These are phyloP conservation scores for Mus spicilegus DNA, from an alignment of 2,113 vertebrate genomes.

Conservation along the genomic window DNA sequence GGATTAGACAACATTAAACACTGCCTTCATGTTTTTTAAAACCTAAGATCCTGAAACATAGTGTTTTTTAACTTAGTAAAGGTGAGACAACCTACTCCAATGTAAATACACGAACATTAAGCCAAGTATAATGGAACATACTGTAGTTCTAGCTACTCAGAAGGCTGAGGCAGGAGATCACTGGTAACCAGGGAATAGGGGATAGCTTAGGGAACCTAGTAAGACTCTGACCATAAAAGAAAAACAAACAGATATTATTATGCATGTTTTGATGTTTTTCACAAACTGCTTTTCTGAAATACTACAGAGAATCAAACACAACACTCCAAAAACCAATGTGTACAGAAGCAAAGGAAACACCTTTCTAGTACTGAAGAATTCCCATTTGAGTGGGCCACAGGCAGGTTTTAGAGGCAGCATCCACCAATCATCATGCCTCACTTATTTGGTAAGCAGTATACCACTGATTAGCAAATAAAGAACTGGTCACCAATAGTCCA, in stretches of 20 bases:
- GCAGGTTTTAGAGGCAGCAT: neutral
- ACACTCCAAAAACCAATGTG: neutral
- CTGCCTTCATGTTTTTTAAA: neutral
- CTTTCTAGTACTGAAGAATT: neutral
- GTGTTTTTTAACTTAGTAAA: neutral
- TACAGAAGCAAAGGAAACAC: neutral
- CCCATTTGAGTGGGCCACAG: too few relatives aligned
- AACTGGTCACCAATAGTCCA: neutral
- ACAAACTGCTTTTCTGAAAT: slow-evolving; percentile 50
- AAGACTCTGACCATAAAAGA: neutral
- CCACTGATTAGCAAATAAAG: neutral
- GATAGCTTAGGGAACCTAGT: neutral
- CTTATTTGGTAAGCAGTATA: neutral
- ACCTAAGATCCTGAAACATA: slow-evolving; percentile 27
- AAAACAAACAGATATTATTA: neutral
- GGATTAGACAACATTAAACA: slow-evolving; percentile 60
- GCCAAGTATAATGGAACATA: neutral
- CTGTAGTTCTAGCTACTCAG: neutral
- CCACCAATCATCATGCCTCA: neutral
- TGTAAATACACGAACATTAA: slow-evolving; percentile 1
- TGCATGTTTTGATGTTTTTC: neutral
- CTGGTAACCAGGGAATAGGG: neutral
- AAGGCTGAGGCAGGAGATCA: neutral
- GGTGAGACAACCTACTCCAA: slow-evolving; percentile 9
- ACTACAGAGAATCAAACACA: neutral